Conservation (phyloP, 2,888 invertebrate species). For the Shargacucullia verbasci region DNA sequence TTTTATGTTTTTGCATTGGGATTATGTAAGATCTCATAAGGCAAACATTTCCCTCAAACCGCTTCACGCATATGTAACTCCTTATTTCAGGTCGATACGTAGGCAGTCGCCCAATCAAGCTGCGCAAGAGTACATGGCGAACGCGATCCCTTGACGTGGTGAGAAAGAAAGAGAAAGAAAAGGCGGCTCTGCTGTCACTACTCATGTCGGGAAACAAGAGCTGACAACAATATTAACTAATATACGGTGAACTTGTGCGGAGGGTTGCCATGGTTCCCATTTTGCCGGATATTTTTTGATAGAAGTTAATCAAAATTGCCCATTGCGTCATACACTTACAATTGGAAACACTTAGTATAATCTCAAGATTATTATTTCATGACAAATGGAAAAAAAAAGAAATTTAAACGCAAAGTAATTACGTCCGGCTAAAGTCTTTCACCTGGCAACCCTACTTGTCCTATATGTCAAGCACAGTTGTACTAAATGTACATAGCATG, state of each 20-base stretch:
- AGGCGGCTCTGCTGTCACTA: conserved; percentile 94
- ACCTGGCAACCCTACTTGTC: too few relatives aligned
- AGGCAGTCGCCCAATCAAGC: conserved; percentile 99
- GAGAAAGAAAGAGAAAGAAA: conserved; percentile 98
- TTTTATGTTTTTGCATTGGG: too few relatives aligned
- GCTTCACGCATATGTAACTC: not conserved
- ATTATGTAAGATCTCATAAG: not conserved
- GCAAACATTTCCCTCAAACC: not conserved
- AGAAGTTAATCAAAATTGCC: too few relatives aligned
- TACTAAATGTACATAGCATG: too few relatives aligned
- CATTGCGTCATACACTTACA: too few relatives aligned
- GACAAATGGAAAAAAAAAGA: too few relatives aligned
- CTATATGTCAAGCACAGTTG: too few relatives aligned
- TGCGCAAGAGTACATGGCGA: conserved; percentile 99
- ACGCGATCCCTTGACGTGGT: conserved; percentile 97
- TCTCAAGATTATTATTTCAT: too few relatives aligned
- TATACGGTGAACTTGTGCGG: conserved; percentile 6
- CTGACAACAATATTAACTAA: conserved; percentile 62
- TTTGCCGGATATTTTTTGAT: not conserved
- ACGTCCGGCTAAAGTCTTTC: too few relatives aligned
- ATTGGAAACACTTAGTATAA: too few relatives aligned
- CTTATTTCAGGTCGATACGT: conserved; percentile 96
- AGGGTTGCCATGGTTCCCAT: conserved; percentile 25
- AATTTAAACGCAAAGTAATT: too few relatives aligned
- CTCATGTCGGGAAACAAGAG: conserved; percentile 90